Base-by-base conservation (phyloP, 1,140 invertebrate species). In the Hypsibius dujardini region DNA sequence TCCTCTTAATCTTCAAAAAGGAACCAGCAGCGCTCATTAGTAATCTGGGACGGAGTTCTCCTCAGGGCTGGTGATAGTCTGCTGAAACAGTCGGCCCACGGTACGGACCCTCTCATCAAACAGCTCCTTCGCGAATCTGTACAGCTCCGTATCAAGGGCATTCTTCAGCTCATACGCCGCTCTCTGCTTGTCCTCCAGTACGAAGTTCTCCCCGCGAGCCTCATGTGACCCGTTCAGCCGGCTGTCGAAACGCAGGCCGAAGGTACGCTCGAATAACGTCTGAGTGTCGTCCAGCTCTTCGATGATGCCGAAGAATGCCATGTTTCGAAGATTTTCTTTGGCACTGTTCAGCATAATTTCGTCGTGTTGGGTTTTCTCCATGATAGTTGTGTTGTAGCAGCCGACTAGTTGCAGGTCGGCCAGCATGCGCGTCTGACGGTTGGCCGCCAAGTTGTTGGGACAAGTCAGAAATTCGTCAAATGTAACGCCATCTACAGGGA, bases 191-290 rank as follows among this genome's bases (percentile, higher is more conserved):
- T 79, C 79, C 12, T 80, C 82, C n/a, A 71, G 73, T 12, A 75
- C 74, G 15, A 71, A 73, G 71, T 78, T 15, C 69, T 12, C 88
- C 40, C 90, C 90, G 70, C 89, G 83, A 0, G 90, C 92, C 72
- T 89, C 85, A 80, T 94, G n/a, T 7, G 50, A 56, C n/a, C 46
- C 67, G 28, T 69, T 69, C 67, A 69, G 28, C 40, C 28, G 3
- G 46, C 45, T 69, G 15, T 45, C 56, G 42, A 45, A 42, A 70
- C 70, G 84, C 76, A 98, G 83, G 78, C 90, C 88, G 79, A 98
- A 98, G n/a, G 90, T 95, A 80, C 92, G 87, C 79, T 98, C 94
- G 80, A 98, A 99, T 56, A 97, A 86, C 77, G 92, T 92, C 79
- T 98, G 95, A 46, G 90, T 77, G 76, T 89, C 87, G 83, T 88